These are phyloP conservation scores for Madoqua kirkii DNA, from an alignment of 2,113 vertebrate species.

Conservation along the genomic window DNA sequence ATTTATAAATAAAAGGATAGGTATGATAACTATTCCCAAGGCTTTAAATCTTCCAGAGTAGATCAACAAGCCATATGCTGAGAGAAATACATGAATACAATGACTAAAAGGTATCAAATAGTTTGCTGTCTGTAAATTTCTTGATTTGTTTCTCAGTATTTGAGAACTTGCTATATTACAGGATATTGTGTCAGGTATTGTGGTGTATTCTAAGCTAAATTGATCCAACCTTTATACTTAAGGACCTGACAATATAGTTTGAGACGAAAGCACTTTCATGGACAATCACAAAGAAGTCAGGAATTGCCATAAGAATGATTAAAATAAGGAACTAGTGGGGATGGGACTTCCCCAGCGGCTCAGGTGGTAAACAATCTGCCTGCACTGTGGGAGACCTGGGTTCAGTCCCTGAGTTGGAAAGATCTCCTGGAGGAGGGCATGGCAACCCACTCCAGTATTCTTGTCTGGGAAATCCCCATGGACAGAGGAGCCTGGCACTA, in stretches of 20 bases:
- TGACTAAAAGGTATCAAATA: background rate
- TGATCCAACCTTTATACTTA: background rate
- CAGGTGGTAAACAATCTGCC: background rate
- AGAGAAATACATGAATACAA: background rate
- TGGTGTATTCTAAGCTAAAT: background rate
- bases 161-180: background rate
- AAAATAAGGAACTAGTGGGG: background rate
- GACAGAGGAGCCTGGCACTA: background rate
- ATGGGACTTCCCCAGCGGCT: background rate
- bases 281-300: background rate
- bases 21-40: background rate
- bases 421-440: background rate
- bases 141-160: background rate
- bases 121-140: background rate
- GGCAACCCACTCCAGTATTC: background rate
- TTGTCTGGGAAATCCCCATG: background rate
- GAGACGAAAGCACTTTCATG: background rate
- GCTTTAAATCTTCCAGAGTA: slow-evolving; percentile 7
- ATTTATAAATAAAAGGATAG: background rate
- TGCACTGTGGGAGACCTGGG: background rate
- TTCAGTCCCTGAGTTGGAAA: background rate
- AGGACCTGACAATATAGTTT: background rate
- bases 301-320: background rate
- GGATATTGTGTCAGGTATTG: background rate
- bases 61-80: background rate